Evolutionary conservation across 2,888 invertebrate species (phyloP), one percentile per base, ranked within the genome.

Genomic region (Pegoplata infirma): DNA sequence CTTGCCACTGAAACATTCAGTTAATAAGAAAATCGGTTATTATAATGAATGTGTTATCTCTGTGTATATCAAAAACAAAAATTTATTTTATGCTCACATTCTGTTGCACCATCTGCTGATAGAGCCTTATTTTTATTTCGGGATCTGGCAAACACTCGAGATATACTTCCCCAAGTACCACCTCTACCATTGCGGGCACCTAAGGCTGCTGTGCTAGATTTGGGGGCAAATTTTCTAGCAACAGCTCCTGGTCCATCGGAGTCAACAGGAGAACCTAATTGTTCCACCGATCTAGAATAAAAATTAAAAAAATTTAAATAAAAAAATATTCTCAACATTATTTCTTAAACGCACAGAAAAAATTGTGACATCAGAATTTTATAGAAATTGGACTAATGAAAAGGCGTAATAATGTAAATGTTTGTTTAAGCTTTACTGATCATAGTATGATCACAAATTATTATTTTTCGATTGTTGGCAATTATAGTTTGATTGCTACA

Each of bases 101-200:
- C 93, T 86, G 93, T 94, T 83, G 84, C 86, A 4, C 86, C 84
- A 64, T 89, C 89, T 8, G 88, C 85, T 4, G 89, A 88, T 32
- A 89, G 75, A 5, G 92, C 91, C 86, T 95, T 94, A 88, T 94
- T 95, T 89, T 96, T 93, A 88, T 96, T 96, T 58, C 96, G 92
- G 80, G 95, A 94, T 67, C 97, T 91, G 0, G 97, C 96, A 85
- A 97, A 97, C 28, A 97, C 97, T 82, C 97, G 92, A 0, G 96
- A 96, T 88, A 97, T 97, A 84, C 96, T 96, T 64, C 97, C 97
- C 97, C 97, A 97, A 17, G 93, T 92, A 8, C 94, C 94, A 14
- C 96, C 96, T 1, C 95, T 92, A 0, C 93, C 93, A 55, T 90
- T 89, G 3, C 93, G 90, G 0, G 90, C 85, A 7, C 89, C 89